Evolutionary conservation across 2,888 invertebrate genomes (phyloP), one percentile per base, ranked within the genome.

Genomic region (Rhabditoides inermis): DNA sequence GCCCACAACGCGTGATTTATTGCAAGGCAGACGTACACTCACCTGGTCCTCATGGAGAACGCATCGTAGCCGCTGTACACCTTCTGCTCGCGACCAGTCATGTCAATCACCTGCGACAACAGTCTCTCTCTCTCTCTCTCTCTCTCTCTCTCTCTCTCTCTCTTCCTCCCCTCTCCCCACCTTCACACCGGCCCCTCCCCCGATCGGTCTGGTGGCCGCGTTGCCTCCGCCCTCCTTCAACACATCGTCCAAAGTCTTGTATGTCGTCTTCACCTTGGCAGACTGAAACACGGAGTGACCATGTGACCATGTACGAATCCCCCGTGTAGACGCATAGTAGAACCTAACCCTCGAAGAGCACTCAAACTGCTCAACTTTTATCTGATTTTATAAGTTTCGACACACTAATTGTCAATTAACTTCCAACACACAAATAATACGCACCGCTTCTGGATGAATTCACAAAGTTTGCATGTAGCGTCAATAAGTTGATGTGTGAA

Each of bases 71-170:
- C 74, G 15, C 67, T 63, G 59, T 74, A 82, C 35, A 95, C 87
- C 51, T 90, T 83, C 77, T 88, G 87, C 78, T 95, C 90, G 0
- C 88, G 88, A 0, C 95, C 95, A 6, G 95, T 95, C 90, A 98
- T 90, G 79, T 98, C 98, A 61, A 98, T 95, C 12, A 99, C 94
- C 67, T 74, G 47, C n/a, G 60, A 37, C 10, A 18, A n/a, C 15
- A 37, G 18, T 37, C 5, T n/a, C 5, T 37, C 18, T 15, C 18
- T 15, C 44, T 12, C 3, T 2, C 10, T 25, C 35, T 7, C 28
- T 5, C 20, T 22, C 45, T 22, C 27, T 32, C 48, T n/a, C n/a
- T 30, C n/a, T 18, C 41, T 18, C 20, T 49, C 7, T 10, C 7
- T 7, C 10, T 32, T 41, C 50, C 45, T 50, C 44, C 28, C 37